These are phyloP conservation scores for Apogon hyalosoma DNA, from an alignment of 2,797 vertebrate genomes.

Conservation along the genomic window DNA sequence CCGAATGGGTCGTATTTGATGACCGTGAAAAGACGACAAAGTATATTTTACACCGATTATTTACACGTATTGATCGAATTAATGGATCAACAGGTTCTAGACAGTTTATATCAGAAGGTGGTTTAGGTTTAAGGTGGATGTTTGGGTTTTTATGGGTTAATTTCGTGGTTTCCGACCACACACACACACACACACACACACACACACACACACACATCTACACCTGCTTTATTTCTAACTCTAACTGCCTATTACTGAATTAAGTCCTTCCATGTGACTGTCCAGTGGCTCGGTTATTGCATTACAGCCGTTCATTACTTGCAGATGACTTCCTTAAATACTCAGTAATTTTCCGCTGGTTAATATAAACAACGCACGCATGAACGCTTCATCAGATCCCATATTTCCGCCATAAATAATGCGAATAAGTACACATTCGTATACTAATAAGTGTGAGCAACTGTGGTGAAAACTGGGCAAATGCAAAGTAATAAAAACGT, in stretches of 20 bases:
- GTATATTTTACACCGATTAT: no score
- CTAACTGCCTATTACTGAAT: not conserved
- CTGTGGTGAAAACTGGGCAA: not conserved
- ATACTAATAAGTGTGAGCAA: no score
- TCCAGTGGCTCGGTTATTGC: not conserved
- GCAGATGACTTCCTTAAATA: not conserved
- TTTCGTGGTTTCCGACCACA: not conserved
- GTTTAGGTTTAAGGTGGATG: no score
- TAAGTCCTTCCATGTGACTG: not conserved
- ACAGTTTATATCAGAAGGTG: no score
- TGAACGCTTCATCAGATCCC: not conserved
- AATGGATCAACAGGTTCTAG: no score
- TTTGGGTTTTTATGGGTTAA: not conserved
- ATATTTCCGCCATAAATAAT: no score
- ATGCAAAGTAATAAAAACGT: conserved; percentile 4
- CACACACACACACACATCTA: no score
- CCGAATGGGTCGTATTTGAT: no score
- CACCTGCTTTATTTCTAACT: not conserved
- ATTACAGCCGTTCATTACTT: not conserved
- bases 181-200: not conserved
- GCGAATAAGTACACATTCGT: no score
- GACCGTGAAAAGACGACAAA: no score
- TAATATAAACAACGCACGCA: not conserved
- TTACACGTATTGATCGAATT: no score
- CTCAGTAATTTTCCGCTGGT: not conserved